Percentiles rank a stretch among this genome's conserved stretches.
Evolutionary conservation across 2,113 vertebrate genomes (phyloP).

Genomic region (Gobio gobio): DNA sequence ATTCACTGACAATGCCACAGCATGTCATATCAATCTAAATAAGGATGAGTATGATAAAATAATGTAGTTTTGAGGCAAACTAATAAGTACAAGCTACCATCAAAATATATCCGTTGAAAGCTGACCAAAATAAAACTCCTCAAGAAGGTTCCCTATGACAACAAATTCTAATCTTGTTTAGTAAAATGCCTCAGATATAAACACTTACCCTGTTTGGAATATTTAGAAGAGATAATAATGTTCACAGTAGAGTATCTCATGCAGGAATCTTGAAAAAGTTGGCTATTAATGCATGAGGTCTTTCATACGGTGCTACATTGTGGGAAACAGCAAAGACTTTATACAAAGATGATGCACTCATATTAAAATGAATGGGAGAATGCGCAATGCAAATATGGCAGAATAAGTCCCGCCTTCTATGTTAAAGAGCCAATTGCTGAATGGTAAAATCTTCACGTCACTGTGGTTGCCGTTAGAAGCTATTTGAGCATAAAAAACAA

Average conservation of each 20-base stretch:
- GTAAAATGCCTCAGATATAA: neutral
- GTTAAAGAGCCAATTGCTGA: no score
- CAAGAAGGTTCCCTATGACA: neutral
- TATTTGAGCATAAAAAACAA: no score
- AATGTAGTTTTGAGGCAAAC: neutral
- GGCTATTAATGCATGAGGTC: neutral
- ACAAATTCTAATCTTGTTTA: constrained; percentile 7
- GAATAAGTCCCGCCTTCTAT: no score
- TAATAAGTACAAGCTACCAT: neutral
- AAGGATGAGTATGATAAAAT: neutral
- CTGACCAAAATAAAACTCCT: no score
- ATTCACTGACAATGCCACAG: neutral
- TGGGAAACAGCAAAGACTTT: neutral
- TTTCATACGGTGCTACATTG: constrained; percentile 7
- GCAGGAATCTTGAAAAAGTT: neutral
- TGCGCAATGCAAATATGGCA: no score
- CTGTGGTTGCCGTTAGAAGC: no score
- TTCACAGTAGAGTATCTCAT: neutral
- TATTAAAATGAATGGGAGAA: no score
- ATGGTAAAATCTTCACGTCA: no score
- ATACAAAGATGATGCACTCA: no score
- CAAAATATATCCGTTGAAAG: no score
- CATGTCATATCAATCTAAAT: neutral
- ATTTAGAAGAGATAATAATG: neutral
- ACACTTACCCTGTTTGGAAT: neutral